These are phyloP conservation scores for Perizoma flavofasciatum DNA, from an alignment of 2,888 invertebrate genomes.

Conservation along the genomic window DNA sequence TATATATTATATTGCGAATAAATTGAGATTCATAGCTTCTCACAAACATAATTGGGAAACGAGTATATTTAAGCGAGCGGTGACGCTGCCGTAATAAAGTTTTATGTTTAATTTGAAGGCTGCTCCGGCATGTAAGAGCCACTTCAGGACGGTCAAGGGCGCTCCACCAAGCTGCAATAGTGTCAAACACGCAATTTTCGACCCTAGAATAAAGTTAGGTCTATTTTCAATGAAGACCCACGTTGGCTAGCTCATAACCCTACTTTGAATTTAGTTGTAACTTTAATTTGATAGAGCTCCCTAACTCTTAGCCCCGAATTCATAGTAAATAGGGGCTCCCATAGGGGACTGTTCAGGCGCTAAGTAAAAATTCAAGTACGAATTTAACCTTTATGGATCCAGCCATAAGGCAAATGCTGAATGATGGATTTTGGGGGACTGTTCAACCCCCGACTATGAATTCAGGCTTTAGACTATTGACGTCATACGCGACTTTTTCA, in stretches of 20 bases:
- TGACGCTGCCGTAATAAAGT: slow-evolving; percentile 39
- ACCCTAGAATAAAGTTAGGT: slow-evolving; percentile 27
- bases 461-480: not conserved
- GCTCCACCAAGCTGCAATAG: slow-evolving; percentile 47
- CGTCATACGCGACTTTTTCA: slow-evolving; percentile 10
- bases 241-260: not conserved
- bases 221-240: not conserved
- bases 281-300: not conserved
- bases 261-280: not conserved
- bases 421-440: too few relatives aligned
- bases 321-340: too few relatives aligned
- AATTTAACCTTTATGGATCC: too few relatives aligned
- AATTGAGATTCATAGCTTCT: slow-evolving; percentile 6
- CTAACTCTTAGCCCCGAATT: too few relatives aligned
- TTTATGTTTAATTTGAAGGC: slow-evolving; percentile 56
- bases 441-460: too few relatives aligned
- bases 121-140: slow-evolving; percentile 39
- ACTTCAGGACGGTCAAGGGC: slow-evolving; percentile 57
- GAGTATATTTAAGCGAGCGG: slow-evolving; percentile 10
- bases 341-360: too few relatives aligned
- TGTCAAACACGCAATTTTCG: slow-evolving; percentile 31
- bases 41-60: slow-evolving; percentile 10
- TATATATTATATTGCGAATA: not conserved
- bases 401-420: too few relatives aligned
- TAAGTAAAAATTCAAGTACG: too few relatives aligned